Evolutionary conservation across 2,888 invertebrate genomes (phyloP), one percentile per base, ranked within the genome.

Genomic region (Muscina levida): DNA sequence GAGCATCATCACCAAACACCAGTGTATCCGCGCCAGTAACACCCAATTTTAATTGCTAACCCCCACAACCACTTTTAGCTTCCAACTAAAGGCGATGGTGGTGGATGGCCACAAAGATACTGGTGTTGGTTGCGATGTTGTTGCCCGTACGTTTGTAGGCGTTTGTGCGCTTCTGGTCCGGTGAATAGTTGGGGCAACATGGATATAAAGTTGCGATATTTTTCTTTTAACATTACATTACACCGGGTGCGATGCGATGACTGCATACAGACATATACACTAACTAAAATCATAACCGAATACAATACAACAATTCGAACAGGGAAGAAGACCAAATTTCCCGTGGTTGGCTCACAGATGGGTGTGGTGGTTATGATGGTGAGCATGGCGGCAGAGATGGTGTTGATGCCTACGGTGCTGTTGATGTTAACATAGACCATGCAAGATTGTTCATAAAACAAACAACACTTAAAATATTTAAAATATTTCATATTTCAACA

Each of bases 161-260:
- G 44, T 44, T 11, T 44, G 4, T 15, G 37, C 10, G 39, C 37
- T 37, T 17, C 8, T 31, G 31, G 31, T 31, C 31, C 4, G 31
- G 53, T 6, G 8, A n/a, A 8, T 8, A 31, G 31, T 26, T 6
- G 8, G n/a, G 37, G 11, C 6, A 67, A 67, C 56, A 48, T 56
- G 51, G 44, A 70, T 77, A 74, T 73, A 80, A 77, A 73, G 66
- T 77, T 74, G 67, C 71, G 74, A 80, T 77, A 77, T 77, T 77
- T 80, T 79, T 68, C 51, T n/a, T n/a, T n/a, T n/a, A n/a, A n/a
- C n/a, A n/a, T n/a, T 74, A 39, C 44, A 71, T 71, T 67, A 59
- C 77, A 77, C 73, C 77, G 70, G 80, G 71, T 80, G 77, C 77
- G 66, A 70, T 80, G 77, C 77, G 66, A 77, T 80, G 73, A 74